Evolutionary conservation across 2,113 vertebrate genomes (phyloP).

Genomic region (Arothron firmamentum): DNA sequence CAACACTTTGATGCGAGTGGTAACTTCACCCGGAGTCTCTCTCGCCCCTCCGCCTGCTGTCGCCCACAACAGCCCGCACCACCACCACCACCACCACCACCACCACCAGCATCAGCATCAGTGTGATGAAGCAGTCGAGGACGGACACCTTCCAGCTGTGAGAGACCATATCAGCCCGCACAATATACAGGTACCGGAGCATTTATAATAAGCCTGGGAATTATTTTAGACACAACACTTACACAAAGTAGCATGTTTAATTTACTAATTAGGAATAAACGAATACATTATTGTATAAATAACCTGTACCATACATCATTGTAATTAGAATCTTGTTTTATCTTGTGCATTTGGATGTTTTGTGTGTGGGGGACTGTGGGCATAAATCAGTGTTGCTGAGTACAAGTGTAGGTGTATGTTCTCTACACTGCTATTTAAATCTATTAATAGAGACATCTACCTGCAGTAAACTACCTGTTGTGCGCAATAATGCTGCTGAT

Average conservation of each 20-base stretch:
- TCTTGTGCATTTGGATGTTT: neutral
- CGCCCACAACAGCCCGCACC: conserved; percentile 53
- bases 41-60: conserved; percentile 41
- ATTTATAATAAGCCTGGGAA: neutral
- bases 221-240: neutral
- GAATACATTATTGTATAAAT: no score
- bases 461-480: conserved; percentile 49
- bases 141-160: conserved; percentile 53
- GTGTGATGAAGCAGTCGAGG: conserved; percentile 63
- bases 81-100: conserved; percentile 15
- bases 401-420: conserved; percentile 28
- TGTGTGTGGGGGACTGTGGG: conserved; percentile 18
- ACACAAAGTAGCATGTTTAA: neutral
- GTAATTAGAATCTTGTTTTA: conserved; percentile 2
- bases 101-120: conserved; percentile 38
- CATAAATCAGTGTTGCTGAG: conserved; percentile 16
- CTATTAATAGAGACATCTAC: conserved; percentile 19
- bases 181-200: conserved; percentile 54
- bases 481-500: conserved; percentile 7
- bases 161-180: conserved; percentile 48
- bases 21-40: conserved; percentile 52
- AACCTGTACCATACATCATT: no score
- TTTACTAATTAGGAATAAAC: no score
- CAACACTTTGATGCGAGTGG: conserved; percentile 35
- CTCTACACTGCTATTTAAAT: conserved; percentile 16